Evolutionary conservation across 2,888 invertebrate genomes (phyloP), one percentile per base, ranked within the genome.

Genomic region (Mimumesa dahlbomi): DNA sequence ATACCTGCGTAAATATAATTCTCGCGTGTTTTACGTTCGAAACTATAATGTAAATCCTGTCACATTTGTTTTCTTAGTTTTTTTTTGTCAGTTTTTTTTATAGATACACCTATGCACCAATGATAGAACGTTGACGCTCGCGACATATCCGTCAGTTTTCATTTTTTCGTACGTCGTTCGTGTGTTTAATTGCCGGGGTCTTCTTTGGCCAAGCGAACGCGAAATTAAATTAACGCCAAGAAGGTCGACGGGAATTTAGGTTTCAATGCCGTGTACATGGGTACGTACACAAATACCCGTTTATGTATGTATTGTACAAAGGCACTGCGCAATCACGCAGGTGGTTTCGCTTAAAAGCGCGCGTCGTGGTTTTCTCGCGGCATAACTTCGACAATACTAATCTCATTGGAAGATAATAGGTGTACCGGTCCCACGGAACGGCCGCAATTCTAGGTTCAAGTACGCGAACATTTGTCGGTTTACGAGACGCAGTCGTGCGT

Each of bases 391-490:
- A 86, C 85, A 85, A 86, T 87, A 79, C 81, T 77, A 84, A 84
- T 87, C 81, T 79, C 66, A 70, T 73, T 52, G 64, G 43, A 56
- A 86, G 83, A 86, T 85, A 85, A 85, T 75, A 70, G 79, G 62
- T 77, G 66, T 69, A 63, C 67, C 67, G 77, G 72, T 86, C 83
- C 72, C 85, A 84, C 86, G 84, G 74, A 80, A 68, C 68, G 83
- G 75, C 83, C 80, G 79, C 83, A 80, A 83, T 84, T 82, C 78
- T 78, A 71, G 75, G 83, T 86, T 84, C 85, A 85, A 87, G 86
- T 85, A 86, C 85, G 77, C 65, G 50, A 43, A 64, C 31, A 36
- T 56, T 64, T 21, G 42, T 22, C 11, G n/a, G 36, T 50, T 78
- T 73, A 59, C 59, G 34, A 29, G 19, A 38, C 54, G 56, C 77